These are phyloP conservation scores for Semicossyphus pulcher DNA, from an alignment of 2,113 vertebrate species.

Conservation along the genomic window DNA sequence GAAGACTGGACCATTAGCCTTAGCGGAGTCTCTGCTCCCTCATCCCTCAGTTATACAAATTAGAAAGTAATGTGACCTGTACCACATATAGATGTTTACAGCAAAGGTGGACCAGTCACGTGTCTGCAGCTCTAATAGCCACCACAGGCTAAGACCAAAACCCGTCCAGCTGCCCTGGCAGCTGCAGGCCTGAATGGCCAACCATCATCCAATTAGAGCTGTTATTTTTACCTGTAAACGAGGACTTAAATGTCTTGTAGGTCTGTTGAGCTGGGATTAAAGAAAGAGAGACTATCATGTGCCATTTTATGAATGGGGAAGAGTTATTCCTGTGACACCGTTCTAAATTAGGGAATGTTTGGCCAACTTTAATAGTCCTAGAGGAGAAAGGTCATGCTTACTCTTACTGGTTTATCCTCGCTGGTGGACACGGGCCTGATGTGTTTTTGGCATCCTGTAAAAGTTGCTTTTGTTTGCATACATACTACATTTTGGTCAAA, in stretches of 20 bases:
- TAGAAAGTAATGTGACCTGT: neutral
- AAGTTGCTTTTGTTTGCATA: too few species aligned
- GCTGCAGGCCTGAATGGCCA: slow-evolving; percentile 18
- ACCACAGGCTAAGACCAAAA: neutral
- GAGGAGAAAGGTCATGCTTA: too few species aligned
- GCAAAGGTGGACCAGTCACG: neutral
- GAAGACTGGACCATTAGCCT: too few species aligned
- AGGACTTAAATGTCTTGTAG: neutral
- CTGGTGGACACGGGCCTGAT: too few species aligned
- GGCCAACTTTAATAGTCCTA: too few species aligned
- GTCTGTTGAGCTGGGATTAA: neutral
- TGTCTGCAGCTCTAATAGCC: neutral
- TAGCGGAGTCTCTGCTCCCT: too few species aligned
- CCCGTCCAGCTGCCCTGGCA: slow-evolving; percentile 25
- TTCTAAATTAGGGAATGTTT: too few species aligned
- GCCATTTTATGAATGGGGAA: neutral
- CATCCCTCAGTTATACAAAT: too few species aligned
- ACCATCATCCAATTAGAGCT: slow-evolving; percentile 31
- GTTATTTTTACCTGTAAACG: slow-evolving; percentile 31
- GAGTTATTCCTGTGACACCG: neutral
- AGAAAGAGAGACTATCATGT: neutral
- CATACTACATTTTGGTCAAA: too few species aligned
- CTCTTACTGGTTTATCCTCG: too few species aligned
- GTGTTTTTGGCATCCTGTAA: too few species aligned
- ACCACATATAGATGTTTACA: neutral